phyloP scores from a whole-genome alignment of 2,113 vertebrate genomes.

The Myotis lucifugus region DNA sequence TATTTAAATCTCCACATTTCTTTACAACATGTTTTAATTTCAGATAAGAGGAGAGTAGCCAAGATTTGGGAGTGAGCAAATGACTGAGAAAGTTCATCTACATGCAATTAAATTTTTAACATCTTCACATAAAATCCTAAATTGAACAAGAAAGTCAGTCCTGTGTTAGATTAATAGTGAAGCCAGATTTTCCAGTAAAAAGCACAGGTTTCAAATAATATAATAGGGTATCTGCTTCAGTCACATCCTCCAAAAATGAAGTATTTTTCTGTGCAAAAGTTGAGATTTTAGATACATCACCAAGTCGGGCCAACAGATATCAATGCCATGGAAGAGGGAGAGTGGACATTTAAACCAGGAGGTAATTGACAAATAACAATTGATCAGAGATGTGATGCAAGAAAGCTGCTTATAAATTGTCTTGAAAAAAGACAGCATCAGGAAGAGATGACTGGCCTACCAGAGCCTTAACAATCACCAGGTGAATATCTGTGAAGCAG shows the following conservation, averaged over 20 bases:
- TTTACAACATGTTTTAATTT: neutral
- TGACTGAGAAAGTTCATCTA: neutral
- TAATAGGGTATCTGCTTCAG: neutral
- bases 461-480: neutral
- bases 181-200: neutral
- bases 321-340: neutral
- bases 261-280: neutral
- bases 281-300: neutral
- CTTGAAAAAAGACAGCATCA: neutral
- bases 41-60: neutral
- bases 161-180: neutral
- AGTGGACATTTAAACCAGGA: neutral
- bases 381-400: neutral
- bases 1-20: neutral
- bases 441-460: neutral
- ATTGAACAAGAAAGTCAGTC: neutral
- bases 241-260: neutral
- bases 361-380: neutral
- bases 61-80: neutral
- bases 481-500: neutral
- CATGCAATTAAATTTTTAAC: neutral
- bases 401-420: neutral
- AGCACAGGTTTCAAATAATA: neutral
- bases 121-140: neutral
- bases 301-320: neutral